Base-by-base conservation (phyloP, 2,888 invertebrate species). In the Tenthredo amoena region DNA sequence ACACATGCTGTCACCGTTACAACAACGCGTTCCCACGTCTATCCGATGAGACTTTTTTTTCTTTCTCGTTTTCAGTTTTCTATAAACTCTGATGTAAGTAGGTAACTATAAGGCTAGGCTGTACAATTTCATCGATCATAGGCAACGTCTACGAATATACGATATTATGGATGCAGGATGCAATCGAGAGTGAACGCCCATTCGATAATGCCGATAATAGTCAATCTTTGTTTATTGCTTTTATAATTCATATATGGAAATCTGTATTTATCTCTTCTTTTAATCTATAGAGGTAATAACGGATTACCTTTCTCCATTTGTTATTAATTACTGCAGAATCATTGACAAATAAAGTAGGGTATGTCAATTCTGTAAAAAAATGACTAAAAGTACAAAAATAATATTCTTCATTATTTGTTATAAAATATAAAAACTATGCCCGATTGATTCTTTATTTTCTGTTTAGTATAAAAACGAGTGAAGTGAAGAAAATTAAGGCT, bases 1-100 rank as follows among this genome's bases (percentile, higher is more conserved):
- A 86, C 87, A 88, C 85, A 88, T 89, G 90, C 86, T 86, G 87
- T 87, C 84, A 87, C 87, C 87, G 87, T 89, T 88, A 88, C 86
- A 74, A 85, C 86, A 68, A 47, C 77, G 55, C n/a, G 77, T 55
- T 55, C 31, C 77, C 26, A 50, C 31, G 47, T 77, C 26, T 55
- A 55, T 40, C 21, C 43, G 55, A 18, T 18, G 9, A 31, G n/a
- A n/a, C 31, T 77, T 34, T 9, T 77, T 18, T 43, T 72, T 72
- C 40, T 15, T 37, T 18, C 18, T 40, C n/a, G 40, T 34, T 72
- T 34, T 71, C n/a, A 12, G 18, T 71, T 71, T 37, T 18, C 40
- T 43, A 9, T 3, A 18, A 72, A 72, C 18, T 34, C 34, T 7
- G 34, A 18, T 68, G 12, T 18, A 3, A 6, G 68, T 68, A 68